Evolutionary conservation across 2,888 invertebrate genomes (phyloP).

Genomic region (Gordius sp.): DNA sequence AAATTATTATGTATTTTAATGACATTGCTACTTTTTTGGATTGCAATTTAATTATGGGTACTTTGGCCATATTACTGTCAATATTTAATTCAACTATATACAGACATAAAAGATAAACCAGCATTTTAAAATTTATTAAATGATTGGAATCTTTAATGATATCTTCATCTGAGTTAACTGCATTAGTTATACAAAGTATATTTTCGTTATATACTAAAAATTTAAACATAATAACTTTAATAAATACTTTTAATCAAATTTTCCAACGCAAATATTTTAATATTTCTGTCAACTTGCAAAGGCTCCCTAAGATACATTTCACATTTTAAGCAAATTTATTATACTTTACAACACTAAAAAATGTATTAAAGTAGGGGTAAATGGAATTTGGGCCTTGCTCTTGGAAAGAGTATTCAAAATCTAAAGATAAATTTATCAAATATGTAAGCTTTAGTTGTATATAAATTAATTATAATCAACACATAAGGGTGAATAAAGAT

Average conservation of each 20-base stretch:
- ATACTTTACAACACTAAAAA: constrained; percentile 11
- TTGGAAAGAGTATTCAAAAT: constrained; percentile 12
- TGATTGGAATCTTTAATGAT: background rate
- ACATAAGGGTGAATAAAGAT: too few relatives aligned
- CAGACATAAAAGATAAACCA: background rate
- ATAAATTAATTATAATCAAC: too few relatives aligned
- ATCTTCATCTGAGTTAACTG: background rate
- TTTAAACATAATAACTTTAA: background rate
- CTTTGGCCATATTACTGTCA: background rate
- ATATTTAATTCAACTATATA: constrained; percentile 1
- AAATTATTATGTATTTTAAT: too few relatives aligned
- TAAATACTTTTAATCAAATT: constrained; percentile 1
- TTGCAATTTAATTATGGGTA: too few relatives aligned
- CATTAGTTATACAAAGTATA: background rate
- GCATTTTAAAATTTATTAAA: constrained; percentile 6
- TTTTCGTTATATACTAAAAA: constrained; percentile 3
- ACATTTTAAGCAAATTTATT: background rate
- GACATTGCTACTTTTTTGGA: too few relatives aligned
- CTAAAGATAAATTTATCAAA: constrained; percentile 6
- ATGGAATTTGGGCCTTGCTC: constrained; percentile 1
- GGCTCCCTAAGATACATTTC: constrained; percentile 2
- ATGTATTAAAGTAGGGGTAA: background rate
- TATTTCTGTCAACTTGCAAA: background rate
- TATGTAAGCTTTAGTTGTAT: too few relatives aligned
- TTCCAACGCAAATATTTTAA: constrained; percentile 10